Evolutionary conservation across 2,797 vertebrate genomes (phyloP), one percentile per base, ranked within the genome.

Genomic region (Odontamblyopus rebecca): DNA sequence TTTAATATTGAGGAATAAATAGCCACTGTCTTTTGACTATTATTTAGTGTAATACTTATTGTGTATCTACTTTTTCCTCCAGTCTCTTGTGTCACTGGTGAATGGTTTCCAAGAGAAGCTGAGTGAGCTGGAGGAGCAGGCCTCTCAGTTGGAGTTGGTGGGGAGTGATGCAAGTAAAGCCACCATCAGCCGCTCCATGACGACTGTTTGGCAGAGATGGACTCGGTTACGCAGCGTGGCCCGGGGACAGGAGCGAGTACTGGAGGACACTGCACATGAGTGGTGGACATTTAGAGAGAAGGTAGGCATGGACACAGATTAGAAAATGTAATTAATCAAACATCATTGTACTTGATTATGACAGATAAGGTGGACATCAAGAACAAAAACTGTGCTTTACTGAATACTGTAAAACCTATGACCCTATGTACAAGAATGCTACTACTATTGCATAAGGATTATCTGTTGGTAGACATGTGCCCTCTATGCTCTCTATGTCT

Each of bases 161-260:
- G 95, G 95, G 26, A 97, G 94, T 26, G 95, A 96, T 0, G 89
- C 95, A 8, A 97, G 96, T 90, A 97, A 96, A 80, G 96, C 96
- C 23, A 92, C 95, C 70, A 94, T 98, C 82, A 94, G 94, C 79
- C 95, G 95, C 79, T 97, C 95, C 7, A 97, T 95, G 94, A 96
- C 95, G 51, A 96, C 95, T 0, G 97, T 96, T 70, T 96, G 96
- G 96, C 97, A 98, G 82, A 95, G 97, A 66, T 97, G 97, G 97
- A 95, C 95, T 0, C 91, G 96, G 0, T 94, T 98, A 5, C 93
- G 89, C 6, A 96, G 93, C 0, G 95, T 96, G 59, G 95, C 96
- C 0, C 93, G 95, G 13, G 96, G 97, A 38, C 97, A 95, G 85
- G 95, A 98, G 86, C 94, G 94, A 77, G 93, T 97, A 4, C 93